Evolutionary conservation across 2,797 vertebrate genomes (phyloP).

Genomic region (Rachycentron canadum): DNA sequence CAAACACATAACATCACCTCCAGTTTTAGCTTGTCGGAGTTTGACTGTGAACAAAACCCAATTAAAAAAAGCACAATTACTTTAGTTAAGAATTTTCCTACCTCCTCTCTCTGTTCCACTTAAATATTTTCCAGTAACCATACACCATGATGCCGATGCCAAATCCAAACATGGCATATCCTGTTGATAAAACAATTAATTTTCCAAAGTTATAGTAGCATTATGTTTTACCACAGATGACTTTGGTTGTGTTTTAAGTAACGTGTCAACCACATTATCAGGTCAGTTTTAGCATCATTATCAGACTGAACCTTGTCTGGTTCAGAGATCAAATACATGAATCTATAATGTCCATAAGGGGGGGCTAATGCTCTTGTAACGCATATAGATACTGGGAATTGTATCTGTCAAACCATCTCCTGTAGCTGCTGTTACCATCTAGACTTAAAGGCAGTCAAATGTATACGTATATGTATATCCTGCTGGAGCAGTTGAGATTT

Average conservation of each 20-base stretch:
- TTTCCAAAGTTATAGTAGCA: background rate
- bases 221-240: background rate
- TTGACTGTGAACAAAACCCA: background rate
- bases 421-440: background rate
- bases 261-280: background rate
- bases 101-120: conserved; percentile 93
- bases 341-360: background rate
- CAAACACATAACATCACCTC: background rate
- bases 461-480: background rate
- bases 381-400: background rate
- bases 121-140: conserved; percentile 89
- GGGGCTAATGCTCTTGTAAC: too few relatives aligned
- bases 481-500: background rate
- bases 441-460: background rate
- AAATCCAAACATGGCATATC: conserved; percentile 90
- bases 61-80: background rate
- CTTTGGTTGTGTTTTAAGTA: background rate
- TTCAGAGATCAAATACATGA: background rate
- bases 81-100: conserved; percentile 61
- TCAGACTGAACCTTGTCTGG: background rate
- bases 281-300: background rate
- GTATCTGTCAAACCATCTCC: too few relatives aligned
- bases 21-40: background rate
- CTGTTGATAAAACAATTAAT: conserved; percentile 68
- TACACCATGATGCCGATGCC: conserved; percentile 86